A percentile compares a stretch with the other conserved stretches of the same genome.
These are phyloP conservation scores for Tachuris rubrigastra DNA, from an alignment of 2,113 vertebrate species.

Conservation along the genomic window DNA sequence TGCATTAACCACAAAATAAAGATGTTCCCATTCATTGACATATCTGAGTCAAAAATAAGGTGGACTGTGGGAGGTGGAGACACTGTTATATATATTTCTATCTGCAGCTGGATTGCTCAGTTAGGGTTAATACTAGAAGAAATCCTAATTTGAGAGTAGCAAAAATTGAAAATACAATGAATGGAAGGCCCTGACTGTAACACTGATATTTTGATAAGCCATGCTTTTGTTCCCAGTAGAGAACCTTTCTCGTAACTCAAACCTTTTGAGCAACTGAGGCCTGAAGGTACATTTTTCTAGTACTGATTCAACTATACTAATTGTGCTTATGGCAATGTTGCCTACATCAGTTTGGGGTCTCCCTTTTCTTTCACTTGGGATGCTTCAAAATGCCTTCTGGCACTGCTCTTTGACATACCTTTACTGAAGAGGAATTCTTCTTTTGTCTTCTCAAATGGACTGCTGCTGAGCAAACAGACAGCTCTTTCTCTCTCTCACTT, in stretches of 20 bases:
- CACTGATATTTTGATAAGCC: neutral
- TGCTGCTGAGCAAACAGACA: conserved; percentile 5
- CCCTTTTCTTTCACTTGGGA: neutral
- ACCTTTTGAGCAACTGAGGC: neutral
- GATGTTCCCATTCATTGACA: neutral
- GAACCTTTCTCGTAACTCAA: neutral
- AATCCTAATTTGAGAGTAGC: neutral
- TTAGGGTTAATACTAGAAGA: neutral
- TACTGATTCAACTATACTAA: neutral
- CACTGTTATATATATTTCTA: neutral
- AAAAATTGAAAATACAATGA: neutral
- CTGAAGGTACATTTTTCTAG: neutral
- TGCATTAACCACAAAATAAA: neutral
- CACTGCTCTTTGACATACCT: neutral
- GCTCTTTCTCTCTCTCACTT: neutral
- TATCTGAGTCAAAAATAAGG: neutral
- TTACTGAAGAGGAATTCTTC: neutral
- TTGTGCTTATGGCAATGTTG: neutral
- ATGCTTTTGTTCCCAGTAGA: neutral
- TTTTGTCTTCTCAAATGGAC: neutral
- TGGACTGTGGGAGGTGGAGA: neutral
- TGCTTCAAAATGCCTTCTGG: neutral
- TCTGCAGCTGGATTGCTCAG: neutral
- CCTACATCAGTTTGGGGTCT: neutral
- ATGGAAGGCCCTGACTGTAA: neutral